Evolutionary conservation across 2,113 vertebrate species (phyloP), one percentile per base, ranked within the genome.

Genomic region (Nesoenas mayeri): DNA sequence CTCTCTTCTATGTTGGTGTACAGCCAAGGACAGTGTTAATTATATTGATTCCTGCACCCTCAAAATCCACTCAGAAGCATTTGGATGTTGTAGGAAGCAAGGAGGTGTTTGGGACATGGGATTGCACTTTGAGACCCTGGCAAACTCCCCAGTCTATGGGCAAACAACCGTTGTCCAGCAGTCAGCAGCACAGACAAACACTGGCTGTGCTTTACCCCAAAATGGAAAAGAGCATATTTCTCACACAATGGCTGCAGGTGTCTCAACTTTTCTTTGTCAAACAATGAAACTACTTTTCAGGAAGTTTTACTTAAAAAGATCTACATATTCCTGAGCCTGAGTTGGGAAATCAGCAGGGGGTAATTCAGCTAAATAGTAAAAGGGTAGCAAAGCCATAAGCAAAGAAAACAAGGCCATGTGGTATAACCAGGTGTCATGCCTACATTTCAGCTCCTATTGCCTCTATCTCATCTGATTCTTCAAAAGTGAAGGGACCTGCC

Each of bases 101-200:
- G 13, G 54, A 79, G 9, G 12, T 1, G 1, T 26, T 26, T 34
- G 8, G 4, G 14, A 20, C 17, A 25, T 8, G 11, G 20, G 5
- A 2, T 11, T 61, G 40, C 12, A 17, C 12, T 53, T 48, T 10
- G 24, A 12, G 31, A 85, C 2, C 29, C 11, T 29, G 3, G 12
- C 22, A 15, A 64, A 11, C 10, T 66, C 17, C 8, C 4, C 18
- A 18, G 10, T 31, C 15, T 32, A 12, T 29, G 38, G 14, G n/a
- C 50, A 48, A 71, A 81, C 1, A 53, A 4, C 9, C 57, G 17
- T 4, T 58, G 12, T 66, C 29, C 28, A 73, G 15, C 11, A 29
- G 9, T 60, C 12, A 16, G 16, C 26, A 69, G 20, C 40, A 65
- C 15, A 67, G 74, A 36, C 10, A 85, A 85, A 38, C 12, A 20